Conservation (phyloP, 1,140 invertebrate genomes). For the Diorhabda sublineata region DNA sequence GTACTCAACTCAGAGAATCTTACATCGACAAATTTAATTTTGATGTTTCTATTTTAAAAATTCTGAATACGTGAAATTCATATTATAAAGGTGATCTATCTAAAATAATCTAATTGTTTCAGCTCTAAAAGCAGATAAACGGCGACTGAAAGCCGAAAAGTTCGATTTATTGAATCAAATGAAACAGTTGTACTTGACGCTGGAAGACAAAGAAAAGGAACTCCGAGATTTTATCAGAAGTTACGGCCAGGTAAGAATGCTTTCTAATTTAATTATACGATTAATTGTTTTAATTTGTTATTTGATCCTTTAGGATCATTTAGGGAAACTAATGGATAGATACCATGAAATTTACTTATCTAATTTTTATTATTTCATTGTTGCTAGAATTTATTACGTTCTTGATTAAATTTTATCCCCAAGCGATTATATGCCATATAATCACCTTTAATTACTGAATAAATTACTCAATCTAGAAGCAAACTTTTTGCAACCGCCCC, state of each 20-base stretch:
- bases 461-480: background rate
- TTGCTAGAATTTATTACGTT: too few species aligned
- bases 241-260: slow-evolving; percentile 80
- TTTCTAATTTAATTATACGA: background rate
- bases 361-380: too few species aligned
- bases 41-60: too few species aligned
- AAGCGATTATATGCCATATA: background rate
- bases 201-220: slow-evolving; percentile 92
- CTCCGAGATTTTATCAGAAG: slow-evolving; percentile 89
- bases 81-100: too few species aligned
- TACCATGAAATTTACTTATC: too few species aligned
- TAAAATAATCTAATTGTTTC: slow-evolving; percentile 32
- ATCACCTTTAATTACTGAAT: background rate
- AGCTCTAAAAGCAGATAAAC: slow-evolving; percentile 83
- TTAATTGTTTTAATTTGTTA: too few species aligned
- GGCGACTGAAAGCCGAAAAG: slow-evolving; percentile 88
- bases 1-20: too few species aligned
- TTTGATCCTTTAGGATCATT: too few species aligned
- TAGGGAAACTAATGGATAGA: too few species aligned
- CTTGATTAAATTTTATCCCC: too few species aligned
- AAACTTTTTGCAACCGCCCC: background rate
- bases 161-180: slow-evolving; percentile 91
- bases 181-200: slow-evolving; percentile 88
- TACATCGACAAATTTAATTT: too few species aligned
- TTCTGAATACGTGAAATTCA: too few species aligned